These are phyloP conservation scores for Anser cygnoides DNA, from an alignment of 2,113 vertebrate species.

Conservation along the genomic window DNA sequence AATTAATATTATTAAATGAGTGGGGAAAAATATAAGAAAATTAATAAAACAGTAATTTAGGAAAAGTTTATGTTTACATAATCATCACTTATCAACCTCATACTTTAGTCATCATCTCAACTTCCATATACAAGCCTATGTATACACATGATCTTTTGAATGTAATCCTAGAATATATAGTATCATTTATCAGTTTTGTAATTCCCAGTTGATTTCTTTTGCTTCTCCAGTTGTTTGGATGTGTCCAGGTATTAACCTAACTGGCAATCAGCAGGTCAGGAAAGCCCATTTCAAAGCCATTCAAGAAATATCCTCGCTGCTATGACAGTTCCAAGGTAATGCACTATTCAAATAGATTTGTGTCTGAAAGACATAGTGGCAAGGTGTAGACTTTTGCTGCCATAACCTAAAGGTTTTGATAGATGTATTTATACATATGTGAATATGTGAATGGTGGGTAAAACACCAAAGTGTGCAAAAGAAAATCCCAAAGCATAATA, in stretches of 20 bases:
- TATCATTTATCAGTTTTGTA: not conserved
- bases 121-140: not conserved
- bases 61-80: not conserved
- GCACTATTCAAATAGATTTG: not conserved
- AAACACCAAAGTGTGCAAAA: not conserved
- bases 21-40: not conserved
- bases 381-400: not conserved
- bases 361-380: not conserved
- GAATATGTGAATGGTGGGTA: not conserved
- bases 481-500: not conserved
- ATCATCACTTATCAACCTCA: not conserved
- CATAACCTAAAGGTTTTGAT: conserved; percentile 1
- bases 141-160: not conserved
- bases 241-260: not conserved
- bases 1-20: conserved; percentile 1
- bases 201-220: not conserved
- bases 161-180: not conserved
- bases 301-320: conserved; percentile 1
- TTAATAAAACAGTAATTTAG: not conserved
- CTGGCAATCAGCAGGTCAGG: not conserved
- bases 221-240: not conserved
- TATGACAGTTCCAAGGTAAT: not conserved
- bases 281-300: not conserved
- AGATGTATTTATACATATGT: not conserved
- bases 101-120: not conserved